Percentiles rank a stretch among this genome's conserved stretches.
These are phyloP conservation scores for Florisuga fusca DNA, from an alignment of 2,797 vertebrate species.

Conservation along the genomic window DNA sequence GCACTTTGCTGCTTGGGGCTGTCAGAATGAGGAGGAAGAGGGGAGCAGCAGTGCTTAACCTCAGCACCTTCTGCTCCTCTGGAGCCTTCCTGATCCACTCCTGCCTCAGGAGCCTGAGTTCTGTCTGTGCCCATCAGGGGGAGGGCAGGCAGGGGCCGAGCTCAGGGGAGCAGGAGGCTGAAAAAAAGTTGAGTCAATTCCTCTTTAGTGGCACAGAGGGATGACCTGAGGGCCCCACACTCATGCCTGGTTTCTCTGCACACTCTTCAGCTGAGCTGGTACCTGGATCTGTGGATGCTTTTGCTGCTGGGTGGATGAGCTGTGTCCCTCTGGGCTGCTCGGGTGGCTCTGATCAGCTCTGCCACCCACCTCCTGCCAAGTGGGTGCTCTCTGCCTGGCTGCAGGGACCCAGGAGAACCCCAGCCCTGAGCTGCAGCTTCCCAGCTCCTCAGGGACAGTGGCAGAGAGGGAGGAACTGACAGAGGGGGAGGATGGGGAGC, in stretches of 20 bases:
- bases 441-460: not conserved
- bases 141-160: not conserved
- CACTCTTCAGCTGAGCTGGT: not conserved
- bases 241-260: not conserved
- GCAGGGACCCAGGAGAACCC: not conserved
- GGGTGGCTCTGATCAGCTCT: not conserved
- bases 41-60: not conserved
- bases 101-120: not conserved
- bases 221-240: not conserved
- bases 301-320: not conserved
- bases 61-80: not conserved
- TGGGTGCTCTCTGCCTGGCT: not conserved
- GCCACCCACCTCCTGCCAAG: not conserved
- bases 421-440: not conserved
- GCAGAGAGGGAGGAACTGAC: not conserved
- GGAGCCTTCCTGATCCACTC: not conserved
- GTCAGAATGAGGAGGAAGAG: not conserved
- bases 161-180: not conserved
- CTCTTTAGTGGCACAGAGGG: rapidly evolving
- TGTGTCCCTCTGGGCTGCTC: not conserved
- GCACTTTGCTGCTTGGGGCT: not conserved
- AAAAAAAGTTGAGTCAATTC: not conserved
- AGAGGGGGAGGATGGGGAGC: not conserved
- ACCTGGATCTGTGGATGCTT: not conserved
- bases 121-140: not conserved